Evolutionary conservation across 2,113 vertebrate genomes (phyloP).

Genomic region (Pelobates fuscus): DNA sequence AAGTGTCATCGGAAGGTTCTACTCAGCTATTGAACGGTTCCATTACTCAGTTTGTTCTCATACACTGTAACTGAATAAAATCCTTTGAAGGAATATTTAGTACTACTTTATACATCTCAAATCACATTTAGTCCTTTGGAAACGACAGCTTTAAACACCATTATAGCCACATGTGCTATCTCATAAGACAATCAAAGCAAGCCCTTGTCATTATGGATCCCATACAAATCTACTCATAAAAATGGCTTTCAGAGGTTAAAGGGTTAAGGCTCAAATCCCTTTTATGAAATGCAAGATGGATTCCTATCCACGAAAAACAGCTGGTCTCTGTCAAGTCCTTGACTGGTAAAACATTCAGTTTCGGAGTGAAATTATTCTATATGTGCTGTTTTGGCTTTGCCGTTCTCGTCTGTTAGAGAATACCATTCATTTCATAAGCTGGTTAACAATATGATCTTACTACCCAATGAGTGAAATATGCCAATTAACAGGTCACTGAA

Average conservation of each 20-base stretch:
- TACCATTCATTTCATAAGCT: not conserved
- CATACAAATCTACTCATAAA: constrained; percentile 33
- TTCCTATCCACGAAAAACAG: constrained; percentile 12
- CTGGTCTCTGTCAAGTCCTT: constrained; percentile 29
- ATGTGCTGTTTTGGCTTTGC: not conserved
- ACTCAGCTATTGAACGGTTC: constrained; percentile 4
- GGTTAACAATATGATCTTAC: not conserved
- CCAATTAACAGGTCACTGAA: not conserved
- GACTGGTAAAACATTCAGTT: not conserved
- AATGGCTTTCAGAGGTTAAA: constrained; percentile 30
- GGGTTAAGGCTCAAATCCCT: constrained; percentile 45
- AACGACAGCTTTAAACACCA: constrained; percentile 29
- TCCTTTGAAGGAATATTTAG: constrained; percentile 24
- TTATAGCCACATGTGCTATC: constrained; percentile 22
- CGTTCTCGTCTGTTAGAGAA: not conserved
- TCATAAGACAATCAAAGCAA: constrained; percentile 34
- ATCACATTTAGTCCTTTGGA: constrained; percentile 5
- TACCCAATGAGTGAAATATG: not conserved
- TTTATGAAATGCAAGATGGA: constrained; percentile 41
- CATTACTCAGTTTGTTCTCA: constrained; percentile 27
- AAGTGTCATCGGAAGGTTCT: not conserved
- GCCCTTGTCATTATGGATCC: constrained; percentile 20
- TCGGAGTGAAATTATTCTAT: not conserved
- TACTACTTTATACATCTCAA: constrained; percentile 22
- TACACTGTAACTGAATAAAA: constrained; percentile 11